A percentile compares a stretch with the other conserved stretches of the same genome.
These are phyloP conservation scores for Microtus pennsylvanicus DNA, from an alignment of 2,113 vertebrate species.

Conservation along the genomic window DNA sequence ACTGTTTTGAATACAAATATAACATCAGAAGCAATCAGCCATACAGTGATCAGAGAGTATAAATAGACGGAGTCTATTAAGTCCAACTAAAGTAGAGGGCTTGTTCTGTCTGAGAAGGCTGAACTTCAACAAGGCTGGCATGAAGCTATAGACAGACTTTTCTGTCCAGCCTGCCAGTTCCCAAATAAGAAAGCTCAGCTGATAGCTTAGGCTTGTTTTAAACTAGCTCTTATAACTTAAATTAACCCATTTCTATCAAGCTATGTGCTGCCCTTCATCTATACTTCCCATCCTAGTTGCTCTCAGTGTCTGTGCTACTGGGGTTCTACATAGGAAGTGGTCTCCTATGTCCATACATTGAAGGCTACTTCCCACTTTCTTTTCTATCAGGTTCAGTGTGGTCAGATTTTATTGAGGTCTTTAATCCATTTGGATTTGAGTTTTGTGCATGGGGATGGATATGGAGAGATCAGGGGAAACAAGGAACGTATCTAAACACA, in stretches of 20 bases:
- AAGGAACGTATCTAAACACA: no score
- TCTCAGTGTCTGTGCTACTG: neutral
- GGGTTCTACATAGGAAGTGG: no score
- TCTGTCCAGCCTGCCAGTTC: neutral
- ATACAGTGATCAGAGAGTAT: neutral
- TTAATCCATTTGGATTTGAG: no score
- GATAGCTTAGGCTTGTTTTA: neutral
- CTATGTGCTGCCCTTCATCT: neutral
- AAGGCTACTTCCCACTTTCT: no score
- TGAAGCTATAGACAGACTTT: neutral
- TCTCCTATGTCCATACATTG: no score
- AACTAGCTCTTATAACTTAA: neutral
- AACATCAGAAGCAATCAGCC: neutral
- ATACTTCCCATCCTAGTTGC: neutral
- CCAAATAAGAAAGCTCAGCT: neutral
- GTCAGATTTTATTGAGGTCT: no score
- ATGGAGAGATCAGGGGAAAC: no score
- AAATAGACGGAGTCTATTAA: neutral
- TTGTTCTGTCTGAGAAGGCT: slow-evolving; percentile 25
- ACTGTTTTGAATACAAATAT: neutral
- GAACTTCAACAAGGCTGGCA: neutral
- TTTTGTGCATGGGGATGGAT: no score
- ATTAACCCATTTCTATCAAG: neutral
- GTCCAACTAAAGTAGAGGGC: neutral
- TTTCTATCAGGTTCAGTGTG: no score